phyloP scores from a whole-genome alignment of 2,797 vertebrate species.

The Tokudaia tokunoshimensis region DNA sequence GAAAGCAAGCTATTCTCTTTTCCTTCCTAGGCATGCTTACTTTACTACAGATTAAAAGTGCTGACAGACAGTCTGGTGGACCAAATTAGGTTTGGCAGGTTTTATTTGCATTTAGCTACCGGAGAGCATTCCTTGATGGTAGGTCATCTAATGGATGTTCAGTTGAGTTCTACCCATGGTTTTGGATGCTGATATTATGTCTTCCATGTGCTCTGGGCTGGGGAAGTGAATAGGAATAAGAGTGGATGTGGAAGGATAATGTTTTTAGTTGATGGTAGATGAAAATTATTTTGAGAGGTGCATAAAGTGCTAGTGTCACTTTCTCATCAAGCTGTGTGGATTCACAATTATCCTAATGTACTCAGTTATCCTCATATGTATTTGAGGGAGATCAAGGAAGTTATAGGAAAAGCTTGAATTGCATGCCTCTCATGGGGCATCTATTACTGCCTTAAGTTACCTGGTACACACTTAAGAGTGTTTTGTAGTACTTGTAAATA shows the following conservation, averaged over 20 bases:
- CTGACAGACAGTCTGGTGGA: constrained; percentile 75
- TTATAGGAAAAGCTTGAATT: background rate
- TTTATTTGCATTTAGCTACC: constrained; percentile 63
- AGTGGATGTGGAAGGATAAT: background rate
- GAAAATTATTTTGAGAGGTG: background rate
- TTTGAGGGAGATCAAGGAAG: background rate
- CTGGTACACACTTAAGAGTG: background rate
- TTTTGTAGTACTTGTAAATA: background rate
- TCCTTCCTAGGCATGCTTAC: constrained; percentile 58
- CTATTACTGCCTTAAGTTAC: no score
- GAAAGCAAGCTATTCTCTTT: constrained; percentile 67
- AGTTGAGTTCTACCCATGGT: constrained; percentile 7
- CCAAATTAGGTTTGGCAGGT: constrained; percentile 66
- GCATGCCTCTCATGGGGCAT: background rate
- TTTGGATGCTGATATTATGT: background rate
- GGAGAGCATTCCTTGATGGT: constrained; percentile 41
- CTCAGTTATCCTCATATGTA: background rate
- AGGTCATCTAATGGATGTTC: background rate
- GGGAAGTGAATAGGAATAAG: background rate
- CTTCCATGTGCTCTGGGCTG: background rate
- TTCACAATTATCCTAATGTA: background rate
- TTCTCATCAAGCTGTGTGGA: background rate
- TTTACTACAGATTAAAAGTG: constrained; percentile 74
- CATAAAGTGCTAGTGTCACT: background rate
- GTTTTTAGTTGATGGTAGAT: background rate